Base-by-base conservation (phyloP, 2,797 vertebrate species). In the Petrocephalus schoutedeni region DNA sequence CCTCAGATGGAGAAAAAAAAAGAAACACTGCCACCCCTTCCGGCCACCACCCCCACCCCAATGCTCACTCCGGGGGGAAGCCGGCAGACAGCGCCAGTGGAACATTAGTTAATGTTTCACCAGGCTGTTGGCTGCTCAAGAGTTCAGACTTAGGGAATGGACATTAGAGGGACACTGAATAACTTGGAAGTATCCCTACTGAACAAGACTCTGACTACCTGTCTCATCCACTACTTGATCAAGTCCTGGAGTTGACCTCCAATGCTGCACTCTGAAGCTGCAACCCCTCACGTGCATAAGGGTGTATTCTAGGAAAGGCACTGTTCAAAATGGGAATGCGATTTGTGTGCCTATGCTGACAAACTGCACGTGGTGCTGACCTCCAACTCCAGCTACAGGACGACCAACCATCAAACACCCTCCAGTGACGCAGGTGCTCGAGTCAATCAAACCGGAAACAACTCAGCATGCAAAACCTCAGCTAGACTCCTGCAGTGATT, bases 91-190 rank as follows among this genome's bases (percentile, higher is more conserved):
- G 91, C 89, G 92, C 92, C 92, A 92, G 93, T 90, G 92, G 94
- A 92, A 95, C 94, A 94, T 91, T 94, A 90, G 95, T 95, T 96
- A 96, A 96, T 96, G 87, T 94, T 96, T 95, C 32, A 96, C 94
- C 90, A 83, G 54, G 41, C 58, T 85, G 91, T 2, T 41, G 87
- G 71, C 88, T 77, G 64, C 88, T 91, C 7, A 51, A 86, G 89
- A 61, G 5, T 88, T 86, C 64, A 88, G 83, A 91, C 58, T 82
- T 87, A 83, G 53, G 36, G 59, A 88, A 85, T 4, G 86, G 77
- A n/a, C n/a, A 51, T 21, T 82, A 82, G 36, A 21, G 16, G 41
- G 6, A n/a, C 6, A 82, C 10, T 21, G n/a, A 53, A 83, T 51
- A 49, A 83, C 2, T 21, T 83, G 80, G 49, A 53, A 83, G 16